A percentile compares a stretch with the other conserved stretches of the same genome.
Evolutionary conservation across 2,797 vertebrate genomes (phyloP).

Genomic region (Gastrophryne carolinensis): DNA sequence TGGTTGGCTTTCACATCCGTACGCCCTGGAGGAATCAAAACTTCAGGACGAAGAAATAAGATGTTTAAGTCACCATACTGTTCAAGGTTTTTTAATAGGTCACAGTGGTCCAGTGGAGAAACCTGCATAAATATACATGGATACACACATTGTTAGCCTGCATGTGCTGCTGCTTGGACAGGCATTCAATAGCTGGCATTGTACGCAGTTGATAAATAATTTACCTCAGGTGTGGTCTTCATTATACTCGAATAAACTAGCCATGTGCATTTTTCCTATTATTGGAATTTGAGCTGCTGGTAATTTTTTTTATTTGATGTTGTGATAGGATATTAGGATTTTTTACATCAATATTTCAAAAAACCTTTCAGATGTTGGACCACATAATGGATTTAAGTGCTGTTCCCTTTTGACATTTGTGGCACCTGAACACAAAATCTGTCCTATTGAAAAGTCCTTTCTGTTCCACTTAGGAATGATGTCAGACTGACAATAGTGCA

Average conservation of each 20-base stretch:
- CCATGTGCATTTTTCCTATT: neutral
- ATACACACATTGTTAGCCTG: conserved; percentile 24
- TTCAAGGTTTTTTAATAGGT: conserved; percentile 39
- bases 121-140: conserved; percentile 38
- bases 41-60: conserved; percentile 33
- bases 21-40: conserved; percentile 37
- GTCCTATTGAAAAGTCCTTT: too few relatives aligned
- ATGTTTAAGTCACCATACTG: conserved; percentile 32
- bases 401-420: neutral
- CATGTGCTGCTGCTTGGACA: conserved; percentile 8
- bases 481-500: too few relatives aligned
- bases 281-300: neutral
- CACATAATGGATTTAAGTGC: neutral
- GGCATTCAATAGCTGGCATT: conserved; percentile 24
- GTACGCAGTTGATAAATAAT: conserved; percentile 17
- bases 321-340: too few relatives aligned
- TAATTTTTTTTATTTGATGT: neutral
- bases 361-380: neutral
- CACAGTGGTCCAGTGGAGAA: conserved; percentile 33
- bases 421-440: neutral
- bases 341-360: neutral
- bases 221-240: conserved; percentile 28
- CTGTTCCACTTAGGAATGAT: too few relatives aligned
- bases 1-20: conserved; percentile 4
- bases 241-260: conserved; percentile 15